phyloP scores from a whole-genome alignment of 2,797 vertebrate species.

The Thripadectes ignobilis region DNA sequence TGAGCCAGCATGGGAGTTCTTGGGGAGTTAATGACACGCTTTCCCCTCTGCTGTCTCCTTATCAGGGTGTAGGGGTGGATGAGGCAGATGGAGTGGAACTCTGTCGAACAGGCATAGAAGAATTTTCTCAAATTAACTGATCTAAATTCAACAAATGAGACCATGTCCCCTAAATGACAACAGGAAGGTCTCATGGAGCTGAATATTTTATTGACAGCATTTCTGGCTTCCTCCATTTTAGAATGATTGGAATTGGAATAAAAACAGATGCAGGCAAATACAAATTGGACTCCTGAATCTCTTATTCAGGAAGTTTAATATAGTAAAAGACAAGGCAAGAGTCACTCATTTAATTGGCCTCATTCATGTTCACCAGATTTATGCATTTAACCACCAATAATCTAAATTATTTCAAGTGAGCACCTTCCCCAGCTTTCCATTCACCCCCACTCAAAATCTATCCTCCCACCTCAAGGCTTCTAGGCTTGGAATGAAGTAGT shows the following conservation, averaged over 20 bases:
- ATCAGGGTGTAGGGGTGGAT: fast-evolving
- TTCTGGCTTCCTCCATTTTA: neutral
- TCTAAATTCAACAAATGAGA: neutral
- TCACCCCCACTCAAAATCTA: neutral
- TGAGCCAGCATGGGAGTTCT: neutral
- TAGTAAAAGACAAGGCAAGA: neutral
- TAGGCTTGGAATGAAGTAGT: neutral
- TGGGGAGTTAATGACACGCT: neutral
- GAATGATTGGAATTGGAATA: neutral
- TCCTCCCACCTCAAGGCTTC: neutral
- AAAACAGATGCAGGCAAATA: neutral
- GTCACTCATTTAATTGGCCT: neutral
- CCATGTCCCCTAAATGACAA: neutral
- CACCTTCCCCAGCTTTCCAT: neutral
- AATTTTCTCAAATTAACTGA: neutral
- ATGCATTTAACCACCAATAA: neutral
- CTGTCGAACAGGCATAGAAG: neutral
- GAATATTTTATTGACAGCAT: neutral
- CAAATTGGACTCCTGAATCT: neutral
- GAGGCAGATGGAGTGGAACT: neutral
- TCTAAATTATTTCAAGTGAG: neutral
- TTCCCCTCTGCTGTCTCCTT: neutral
- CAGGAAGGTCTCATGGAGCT: neutral
- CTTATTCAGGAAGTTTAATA: neutral
- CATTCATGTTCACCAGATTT: neutral